These are phyloP conservation scores for Actenoides hombroni DNA, from an alignment of 2,113 vertebrate genomes.

Conservation along the genomic window DNA sequence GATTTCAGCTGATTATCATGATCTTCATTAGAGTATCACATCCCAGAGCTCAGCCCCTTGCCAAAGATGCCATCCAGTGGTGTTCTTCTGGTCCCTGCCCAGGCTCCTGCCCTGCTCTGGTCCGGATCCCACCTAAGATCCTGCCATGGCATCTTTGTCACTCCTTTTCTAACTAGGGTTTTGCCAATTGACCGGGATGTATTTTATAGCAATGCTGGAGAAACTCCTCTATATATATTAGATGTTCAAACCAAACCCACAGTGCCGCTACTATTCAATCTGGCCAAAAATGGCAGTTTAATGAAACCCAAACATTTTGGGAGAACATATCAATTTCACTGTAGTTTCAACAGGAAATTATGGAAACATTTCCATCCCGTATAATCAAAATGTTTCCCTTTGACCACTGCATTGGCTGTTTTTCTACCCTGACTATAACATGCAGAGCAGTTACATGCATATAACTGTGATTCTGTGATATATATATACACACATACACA, in stretches of 20 bases:
- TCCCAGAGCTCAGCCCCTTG: background rate
- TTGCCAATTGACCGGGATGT: background rate
- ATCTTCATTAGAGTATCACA: background rate
- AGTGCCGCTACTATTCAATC: background rate
- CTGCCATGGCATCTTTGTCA: background rate
- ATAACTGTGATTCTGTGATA: no score
- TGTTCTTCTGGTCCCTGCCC: background rate
- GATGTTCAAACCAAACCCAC: background rate
- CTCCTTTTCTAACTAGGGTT: background rate
- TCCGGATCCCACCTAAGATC: background rate
- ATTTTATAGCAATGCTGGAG: background rate
- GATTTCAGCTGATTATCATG: background rate
- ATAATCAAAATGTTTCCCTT: background rate
- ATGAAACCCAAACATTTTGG: background rate
- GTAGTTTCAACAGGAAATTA: background rate
- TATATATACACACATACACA: no score
- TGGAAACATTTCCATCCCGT: background rate
- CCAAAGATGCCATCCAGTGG: accelerated
- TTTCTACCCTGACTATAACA: background rate
- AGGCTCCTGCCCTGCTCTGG: background rate
- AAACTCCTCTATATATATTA: background rate
- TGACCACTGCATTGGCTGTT: background rate
- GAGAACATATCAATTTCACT: background rate
- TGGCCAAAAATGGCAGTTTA: background rate
- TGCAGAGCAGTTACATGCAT: background rate